A percentile compares a stretch with the other conserved stretches of the same genome.
These are phyloP conservation scores for Caenorhabditis parvicauda DNA, from an alignment of 2,888 invertebrate species.

Conservation along the genomic window DNA sequence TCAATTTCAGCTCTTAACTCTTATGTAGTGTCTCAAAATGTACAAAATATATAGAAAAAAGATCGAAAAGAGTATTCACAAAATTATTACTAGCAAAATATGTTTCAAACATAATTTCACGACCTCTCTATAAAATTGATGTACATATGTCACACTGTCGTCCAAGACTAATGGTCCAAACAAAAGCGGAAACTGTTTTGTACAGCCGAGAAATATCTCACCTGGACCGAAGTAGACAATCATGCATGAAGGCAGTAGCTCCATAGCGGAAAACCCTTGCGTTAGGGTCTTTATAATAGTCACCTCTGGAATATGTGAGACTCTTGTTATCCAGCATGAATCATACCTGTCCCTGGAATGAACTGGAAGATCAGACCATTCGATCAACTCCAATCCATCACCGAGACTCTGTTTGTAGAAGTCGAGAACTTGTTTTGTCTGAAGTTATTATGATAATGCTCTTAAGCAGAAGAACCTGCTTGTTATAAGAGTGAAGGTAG, in stretches of 20 bases:
- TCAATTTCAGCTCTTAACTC: too few species aligned
- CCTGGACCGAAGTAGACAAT: slow-evolving; percentile 33
- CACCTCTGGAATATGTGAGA: slow-evolving; percentile 3
- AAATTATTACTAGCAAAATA: too few species aligned
- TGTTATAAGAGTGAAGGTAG: slow-evolving; percentile 38
- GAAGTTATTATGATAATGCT: neutral
- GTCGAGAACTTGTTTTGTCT: slow-evolving; percentile 24
- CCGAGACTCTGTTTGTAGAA: slow-evolving; percentile 34
- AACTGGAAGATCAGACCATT: slow-evolving; percentile 38
- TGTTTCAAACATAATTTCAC: too few species aligned
- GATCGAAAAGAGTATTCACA: too few species aligned
- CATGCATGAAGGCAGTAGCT: slow-evolving; percentile 35
- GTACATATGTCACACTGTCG: too few species aligned
- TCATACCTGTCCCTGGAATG: slow-evolving; percentile 11
- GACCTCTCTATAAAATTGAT: too few species aligned
- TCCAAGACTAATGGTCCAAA: too few species aligned
- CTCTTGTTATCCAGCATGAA: neutral
- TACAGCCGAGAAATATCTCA: too few species aligned
- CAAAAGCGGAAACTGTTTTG: too few species aligned
- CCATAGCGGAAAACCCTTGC: slow-evolving; percentile 24
- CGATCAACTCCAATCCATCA: slow-evolving; percentile 24
- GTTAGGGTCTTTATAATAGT: slow-evolving; percentile 27
- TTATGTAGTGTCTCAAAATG: too few species aligned
- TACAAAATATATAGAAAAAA: too few species aligned
- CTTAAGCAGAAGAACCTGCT: slow-evolving; percentile 22